phyloP scores from a whole-genome alignment of 2,113 vertebrate species.

The Sorex araneus region DNA sequence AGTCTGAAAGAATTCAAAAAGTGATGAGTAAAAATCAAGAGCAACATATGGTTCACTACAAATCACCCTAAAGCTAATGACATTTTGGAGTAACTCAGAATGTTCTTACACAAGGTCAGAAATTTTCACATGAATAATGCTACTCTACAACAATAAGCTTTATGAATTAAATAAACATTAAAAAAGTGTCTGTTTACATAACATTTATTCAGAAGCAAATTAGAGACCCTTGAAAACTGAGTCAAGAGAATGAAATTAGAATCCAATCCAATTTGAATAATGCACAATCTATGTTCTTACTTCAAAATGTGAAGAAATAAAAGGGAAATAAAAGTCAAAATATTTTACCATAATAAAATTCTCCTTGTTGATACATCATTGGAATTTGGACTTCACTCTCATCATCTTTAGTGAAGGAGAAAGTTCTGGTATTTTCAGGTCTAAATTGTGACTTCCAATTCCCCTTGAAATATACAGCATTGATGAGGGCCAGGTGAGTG shows the following conservation, averaged over 20 bases:
- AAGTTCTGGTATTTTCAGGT: slow-evolving; percentile 98
- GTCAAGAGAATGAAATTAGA: slow-evolving; percentile 52
- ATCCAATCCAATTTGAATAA: slow-evolving; percentile 13
- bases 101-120: background rate
- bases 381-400: slow-evolving; percentile 98
- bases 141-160: background rate
- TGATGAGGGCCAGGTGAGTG: slow-evolving; percentile 95
- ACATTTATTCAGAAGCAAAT: slow-evolving; percentile 46
- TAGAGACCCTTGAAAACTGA: slow-evolving; percentile 45
- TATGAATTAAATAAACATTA: slow-evolving; percentile 37
- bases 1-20: slow-evolving; percentile 49
- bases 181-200: slow-evolving; percentile 53
- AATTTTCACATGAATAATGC: slow-evolving; percentile 11
- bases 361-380: slow-evolving; percentile 99
- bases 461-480: slow-evolving; percentile 98
- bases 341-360: slow-evolving; percentile 97
- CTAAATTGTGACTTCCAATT: slow-evolving; percentile 99
- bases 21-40: background rate
- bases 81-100: slow-evolving; percentile 20
- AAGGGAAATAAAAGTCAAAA: slow-evolving; percentile 34
- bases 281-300: slow-evolving; percentile 42
- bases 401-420: slow-evolving; percentile 98
- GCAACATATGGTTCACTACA: background rate
- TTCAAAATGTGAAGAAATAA: slow-evolving; percentile 3
- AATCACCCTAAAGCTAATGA: background rate